Evolutionary conservation across 2,113 vertebrate species (phyloP).

Genomic region (Anoplopoma fimbria): DNA sequence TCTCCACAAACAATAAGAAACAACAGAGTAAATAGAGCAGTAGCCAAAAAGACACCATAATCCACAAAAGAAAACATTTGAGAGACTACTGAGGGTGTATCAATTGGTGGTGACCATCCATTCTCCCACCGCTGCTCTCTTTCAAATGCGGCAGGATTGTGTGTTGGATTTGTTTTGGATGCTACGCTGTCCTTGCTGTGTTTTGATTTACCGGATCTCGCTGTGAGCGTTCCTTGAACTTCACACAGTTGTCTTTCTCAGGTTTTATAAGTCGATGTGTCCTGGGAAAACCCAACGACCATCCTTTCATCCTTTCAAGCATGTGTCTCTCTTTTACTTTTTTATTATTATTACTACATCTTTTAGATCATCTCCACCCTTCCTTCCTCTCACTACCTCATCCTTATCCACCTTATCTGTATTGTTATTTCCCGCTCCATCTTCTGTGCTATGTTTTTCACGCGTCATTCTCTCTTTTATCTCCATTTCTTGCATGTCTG

Average conservation of each 20-base stretch:
- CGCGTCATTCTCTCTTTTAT: conserved; percentile 14
- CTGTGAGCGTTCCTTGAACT: conserved; percentile 61
- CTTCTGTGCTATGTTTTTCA: neutral
- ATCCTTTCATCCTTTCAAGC: conserved; percentile 52
- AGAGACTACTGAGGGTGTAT: conserved; percentile 45
- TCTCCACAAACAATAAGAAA: conserved; percentile 55
- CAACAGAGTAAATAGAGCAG: conserved; percentile 26
- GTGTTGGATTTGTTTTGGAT: conserved; percentile 70
- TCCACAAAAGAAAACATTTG: conserved; percentile 43
- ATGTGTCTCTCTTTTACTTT: conserved; percentile 34
- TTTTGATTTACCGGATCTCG: conserved; percentile 61
- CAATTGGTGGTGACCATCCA: conserved; percentile 3
- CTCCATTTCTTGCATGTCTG: conserved; percentile 13
- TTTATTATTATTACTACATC: conserved; percentile 45
- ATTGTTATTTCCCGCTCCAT: conserved; percentile 39
- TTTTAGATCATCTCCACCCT: conserved; percentile 37
- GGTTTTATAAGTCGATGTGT: conserved; percentile 46
- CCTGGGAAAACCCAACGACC: conserved; percentile 44
- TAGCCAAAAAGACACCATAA: conserved; percentile 45
- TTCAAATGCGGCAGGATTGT: conserved; percentile 34
- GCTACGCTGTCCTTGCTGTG: conserved; percentile 51
- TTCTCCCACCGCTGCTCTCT: conserved; percentile 24
- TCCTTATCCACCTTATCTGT: conserved; percentile 40
- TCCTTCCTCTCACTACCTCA: conserved; percentile 55
- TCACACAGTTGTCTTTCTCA: conserved; percentile 57